Base-by-base conservation (phyloP, 1,140 invertebrate genomes). In the Scaptomyza hsui region DNA sequence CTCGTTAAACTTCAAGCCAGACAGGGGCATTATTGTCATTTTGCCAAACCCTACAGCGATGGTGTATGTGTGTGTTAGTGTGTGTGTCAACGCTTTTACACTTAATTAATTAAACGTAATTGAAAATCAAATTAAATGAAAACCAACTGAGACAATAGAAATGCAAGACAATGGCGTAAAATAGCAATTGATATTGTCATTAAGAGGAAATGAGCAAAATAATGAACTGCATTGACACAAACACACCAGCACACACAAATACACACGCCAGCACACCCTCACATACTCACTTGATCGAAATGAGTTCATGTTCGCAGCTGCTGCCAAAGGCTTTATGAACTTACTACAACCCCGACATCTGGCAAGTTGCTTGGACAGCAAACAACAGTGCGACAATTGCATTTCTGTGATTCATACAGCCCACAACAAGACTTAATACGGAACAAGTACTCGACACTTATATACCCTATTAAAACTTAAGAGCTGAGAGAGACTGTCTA, bases 31-130 rank as follows among this genome's bases (percentile, higher is more conserved):
- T 26, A 41, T 32, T 51, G 47, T 18, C 44, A 16, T 51, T 44
- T 35, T 51, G 45, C 26, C n/a, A 2, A 29, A 19, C 19, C 44
- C 1, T 10, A 37, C n/a, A 45, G 24, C n/a, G 15, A 26, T 12
- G 13, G 21, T 62, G 42, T 51, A 42, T 39, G 32, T 47, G 48
- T 57, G 41, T 16, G 24, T 37, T 26, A 45, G 42, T 48, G 63
- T 56, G 74, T 78, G 65, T 70, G 72, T 70, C 68, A 63, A 67
- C 76, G 81, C 76, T 77, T 85, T 85, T 85, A 80, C 80, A 85
- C 81, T 86, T 85, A 85, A 85, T 85, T 85, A 85, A 85, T 85
- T 85, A 83, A 83, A 70, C 68, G 67, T 85, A 83, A 83, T 85
- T 85, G 80, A 85, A 85, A 79, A 85, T 85, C 80, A 85, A 85